phyloP scores from a whole-genome alignment of 2,888 invertebrate species.

The Hymenopus coronatus region DNA sequence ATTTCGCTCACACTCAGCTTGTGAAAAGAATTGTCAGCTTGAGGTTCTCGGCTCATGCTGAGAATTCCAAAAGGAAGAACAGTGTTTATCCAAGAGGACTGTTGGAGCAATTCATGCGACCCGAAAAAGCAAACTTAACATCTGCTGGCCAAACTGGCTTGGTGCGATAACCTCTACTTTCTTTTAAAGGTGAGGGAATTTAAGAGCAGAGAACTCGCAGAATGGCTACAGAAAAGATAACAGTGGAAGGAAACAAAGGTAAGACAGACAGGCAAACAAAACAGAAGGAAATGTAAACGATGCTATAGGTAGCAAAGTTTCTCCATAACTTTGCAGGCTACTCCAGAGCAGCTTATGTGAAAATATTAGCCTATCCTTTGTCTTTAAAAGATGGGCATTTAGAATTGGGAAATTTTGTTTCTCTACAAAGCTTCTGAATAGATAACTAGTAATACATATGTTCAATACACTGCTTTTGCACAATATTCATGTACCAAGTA shows the following conservation, averaged over 20 bases:
- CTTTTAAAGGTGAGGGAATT: background rate
- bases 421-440: too few relatives aligned
- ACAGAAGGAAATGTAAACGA: background rate
- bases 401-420: too few relatives aligned
- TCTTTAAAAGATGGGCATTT: too few relatives aligned
- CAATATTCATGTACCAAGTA: too few relatives aligned
- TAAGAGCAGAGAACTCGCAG: background rate
- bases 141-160: background rate
- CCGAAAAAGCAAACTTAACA: background rate
- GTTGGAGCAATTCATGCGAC: background rate
- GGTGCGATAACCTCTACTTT: background rate
- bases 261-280: background rate
- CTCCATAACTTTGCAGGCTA: background rate
- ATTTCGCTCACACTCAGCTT: background rate
- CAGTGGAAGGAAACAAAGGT: too few relatives aligned
- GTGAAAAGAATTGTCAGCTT: background rate
- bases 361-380: too few relatives aligned
- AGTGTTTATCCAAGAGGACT: background rate
- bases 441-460: too few relatives aligned
- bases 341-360: background rate
- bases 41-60: background rate
- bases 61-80: background rate
- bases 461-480: too few relatives aligned
- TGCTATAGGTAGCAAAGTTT: background rate
- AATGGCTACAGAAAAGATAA: background rate